Conservation (phyloP, 2,797 vertebrate species). For the Natrix natrix region DNA sequence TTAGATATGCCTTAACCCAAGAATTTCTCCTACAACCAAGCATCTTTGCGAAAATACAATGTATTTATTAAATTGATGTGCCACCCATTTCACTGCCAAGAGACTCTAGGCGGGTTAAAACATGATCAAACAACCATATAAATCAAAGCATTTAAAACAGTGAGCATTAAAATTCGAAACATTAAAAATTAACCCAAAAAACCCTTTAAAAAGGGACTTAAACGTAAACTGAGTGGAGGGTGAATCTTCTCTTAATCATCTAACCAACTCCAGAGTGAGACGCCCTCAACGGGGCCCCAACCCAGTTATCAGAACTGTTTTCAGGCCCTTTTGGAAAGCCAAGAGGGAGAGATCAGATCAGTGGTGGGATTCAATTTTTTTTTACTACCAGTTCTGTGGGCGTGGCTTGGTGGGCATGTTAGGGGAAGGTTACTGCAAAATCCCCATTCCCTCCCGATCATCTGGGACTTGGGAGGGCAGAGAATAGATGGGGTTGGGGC, state of each 20-base stretch:
- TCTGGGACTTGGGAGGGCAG: no score
- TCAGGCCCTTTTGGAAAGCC: background rate
- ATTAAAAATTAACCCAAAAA: background rate
- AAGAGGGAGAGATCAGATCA: background rate
- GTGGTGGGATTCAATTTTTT: no score
- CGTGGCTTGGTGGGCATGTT: no score
- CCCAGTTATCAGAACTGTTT: background rate
- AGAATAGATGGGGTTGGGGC: no score
- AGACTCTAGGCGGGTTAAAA: background rate
- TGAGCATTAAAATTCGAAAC: background rate
- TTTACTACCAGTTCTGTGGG: no score
- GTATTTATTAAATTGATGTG: background rate
- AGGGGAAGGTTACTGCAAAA: no score
- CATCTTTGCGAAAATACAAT: background rate
- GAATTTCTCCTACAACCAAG: background rate
- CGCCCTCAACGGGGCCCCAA: background rate
- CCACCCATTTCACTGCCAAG: background rate
- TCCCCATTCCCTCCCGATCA: no score
- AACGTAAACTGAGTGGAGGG: background rate
- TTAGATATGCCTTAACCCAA: background rate
- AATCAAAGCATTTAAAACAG: background rate
- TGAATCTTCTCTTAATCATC: background rate
- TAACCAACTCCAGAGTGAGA: background rate
- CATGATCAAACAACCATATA: background rate
- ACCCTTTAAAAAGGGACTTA: background rate